Percentiles rank a stretch among this genome's conserved stretches.
Evolutionary conservation across 2,113 vertebrate genomes (phyloP).

Genomic region (Cranoglanis bouderius): DNA sequence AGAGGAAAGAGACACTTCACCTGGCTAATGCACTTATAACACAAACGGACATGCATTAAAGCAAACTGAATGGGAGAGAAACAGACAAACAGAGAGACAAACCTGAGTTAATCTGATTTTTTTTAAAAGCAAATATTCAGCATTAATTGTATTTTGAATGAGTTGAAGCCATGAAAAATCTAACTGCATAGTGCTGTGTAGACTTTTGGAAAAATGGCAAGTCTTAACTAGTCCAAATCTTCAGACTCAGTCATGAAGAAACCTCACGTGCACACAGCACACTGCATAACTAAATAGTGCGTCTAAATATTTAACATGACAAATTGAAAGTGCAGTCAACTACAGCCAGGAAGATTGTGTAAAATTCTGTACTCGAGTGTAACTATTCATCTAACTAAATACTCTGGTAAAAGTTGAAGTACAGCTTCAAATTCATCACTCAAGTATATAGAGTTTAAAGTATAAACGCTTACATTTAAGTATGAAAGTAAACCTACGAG

Average conservation of each 20-base stretch:
- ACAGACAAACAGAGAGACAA: background rate
- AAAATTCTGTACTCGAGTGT: background rate
- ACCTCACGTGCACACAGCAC: background rate
- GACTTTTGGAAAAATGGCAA: background rate
- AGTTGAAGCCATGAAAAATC: background rate
- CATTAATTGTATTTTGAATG: background rate
- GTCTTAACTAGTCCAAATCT: conserved; percentile 4
- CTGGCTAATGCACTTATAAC: background rate
- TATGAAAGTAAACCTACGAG: too few relatives aligned
- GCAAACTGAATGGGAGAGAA: background rate
- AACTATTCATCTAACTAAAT: background rate
- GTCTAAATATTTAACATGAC: background rate
- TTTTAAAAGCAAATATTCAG: background rate
- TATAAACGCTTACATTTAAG: too few relatives aligned
- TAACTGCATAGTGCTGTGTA: background rate
- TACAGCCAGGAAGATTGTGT: background rate
- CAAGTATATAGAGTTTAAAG: too few relatives aligned
- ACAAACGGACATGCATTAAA: background rate
- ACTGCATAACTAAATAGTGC: background rate
- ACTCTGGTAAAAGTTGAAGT: background rate
- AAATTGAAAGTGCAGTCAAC: background rate
- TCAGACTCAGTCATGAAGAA: background rate
- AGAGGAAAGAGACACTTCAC: background rate
- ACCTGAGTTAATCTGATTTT: background rate
- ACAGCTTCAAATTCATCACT: background rate